Percentiles rank a stretch among this genome's conserved stretches.
phyloP scores from a whole-genome alignment of 2,113 vertebrate species.

The Raja brachyura region DNA sequence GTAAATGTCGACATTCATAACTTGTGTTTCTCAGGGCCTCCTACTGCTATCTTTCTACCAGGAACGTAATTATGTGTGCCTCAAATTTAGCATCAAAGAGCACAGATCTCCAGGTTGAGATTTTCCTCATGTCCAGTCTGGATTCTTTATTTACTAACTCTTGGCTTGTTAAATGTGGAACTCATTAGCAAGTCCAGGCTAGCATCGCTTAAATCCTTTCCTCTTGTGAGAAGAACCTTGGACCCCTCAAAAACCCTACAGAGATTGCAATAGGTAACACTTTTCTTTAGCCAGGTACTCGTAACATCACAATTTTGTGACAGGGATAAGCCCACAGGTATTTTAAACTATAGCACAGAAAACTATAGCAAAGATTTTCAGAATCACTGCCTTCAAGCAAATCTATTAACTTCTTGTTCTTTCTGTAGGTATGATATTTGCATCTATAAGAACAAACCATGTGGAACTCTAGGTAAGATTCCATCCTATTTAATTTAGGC shows the following conservation, averaged over 20 bases:
- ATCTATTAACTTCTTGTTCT: constrained; percentile 9
- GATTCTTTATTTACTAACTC: neutral
- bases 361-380: neutral
- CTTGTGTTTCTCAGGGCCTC: too few relatives aligned
- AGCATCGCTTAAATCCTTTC: neutral
- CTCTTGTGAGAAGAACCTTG: neutral
- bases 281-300: too few relatives aligned
- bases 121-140: neutral
- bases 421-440: constrained; percentile 88
- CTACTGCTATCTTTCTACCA: neutral
- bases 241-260: neutral
- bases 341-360: neutral
- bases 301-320: neutral
- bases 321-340: neutral
- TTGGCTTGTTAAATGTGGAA: neutral
- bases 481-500: neutral
- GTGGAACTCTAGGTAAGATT: constrained; percentile 83
- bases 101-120: neutral
- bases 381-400: neutral
- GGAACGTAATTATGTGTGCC: neutral
- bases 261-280: neutral
- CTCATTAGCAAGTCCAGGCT: neutral
- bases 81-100: neutral
- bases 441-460: constrained; percentile 98
- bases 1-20: too few relatives aligned